These are phyloP conservation scores for Vireo griseus DNA, from an alignment of 2,797 vertebrate genomes.

Conservation along the genomic window DNA sequence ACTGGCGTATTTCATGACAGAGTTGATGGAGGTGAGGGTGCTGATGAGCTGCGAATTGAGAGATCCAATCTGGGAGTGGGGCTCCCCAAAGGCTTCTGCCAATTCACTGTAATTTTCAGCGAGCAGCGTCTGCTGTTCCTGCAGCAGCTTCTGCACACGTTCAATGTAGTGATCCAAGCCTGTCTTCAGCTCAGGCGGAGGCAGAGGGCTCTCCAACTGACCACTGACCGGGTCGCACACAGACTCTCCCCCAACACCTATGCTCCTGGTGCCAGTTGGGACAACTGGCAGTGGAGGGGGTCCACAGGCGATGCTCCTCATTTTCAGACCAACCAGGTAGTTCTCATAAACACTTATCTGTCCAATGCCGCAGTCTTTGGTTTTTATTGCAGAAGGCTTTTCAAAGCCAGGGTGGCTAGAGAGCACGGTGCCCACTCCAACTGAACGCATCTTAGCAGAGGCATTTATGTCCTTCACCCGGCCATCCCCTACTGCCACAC, in stretches of 20 bases:
- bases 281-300: conserved; percentile 71
- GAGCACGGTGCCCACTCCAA: conserved; percentile 86
- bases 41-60: conserved; percentile 94
- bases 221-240: background rate
- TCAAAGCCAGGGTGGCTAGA: conserved; percentile 68
- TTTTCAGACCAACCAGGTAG: conserved; percentile 91
- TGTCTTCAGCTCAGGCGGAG: conserved; percentile 53
- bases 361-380: conserved; percentile 90
- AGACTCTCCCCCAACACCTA: conserved; percentile 84
- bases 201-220: conserved; percentile 40
- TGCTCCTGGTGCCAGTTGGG: conserved; percentile 76
- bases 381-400: conserved; percentile 77
- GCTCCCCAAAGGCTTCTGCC: conserved; percentile 93
- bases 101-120: conserved; percentile 95
- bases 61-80: conserved; percentile 91
- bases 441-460: conserved; percentile 80
- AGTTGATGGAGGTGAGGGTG: conserved; percentile 92
- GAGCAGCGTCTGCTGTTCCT: conserved; percentile 93
- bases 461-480: conserved; percentile 83
- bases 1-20: conserved; percentile 88
- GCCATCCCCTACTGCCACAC: conserved; percentile 88
- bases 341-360: conserved; percentile 85
- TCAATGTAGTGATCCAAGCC: conserved; percentile 95
- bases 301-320: conserved; percentile 92
- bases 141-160: conserved; percentile 89